Percentiles rank a stretch among this genome's conserved stretches.
These are phyloP conservation scores for Natrix natrix DNA, from an alignment of 2,797 vertebrate species.

Conservation along the genomic window DNA sequence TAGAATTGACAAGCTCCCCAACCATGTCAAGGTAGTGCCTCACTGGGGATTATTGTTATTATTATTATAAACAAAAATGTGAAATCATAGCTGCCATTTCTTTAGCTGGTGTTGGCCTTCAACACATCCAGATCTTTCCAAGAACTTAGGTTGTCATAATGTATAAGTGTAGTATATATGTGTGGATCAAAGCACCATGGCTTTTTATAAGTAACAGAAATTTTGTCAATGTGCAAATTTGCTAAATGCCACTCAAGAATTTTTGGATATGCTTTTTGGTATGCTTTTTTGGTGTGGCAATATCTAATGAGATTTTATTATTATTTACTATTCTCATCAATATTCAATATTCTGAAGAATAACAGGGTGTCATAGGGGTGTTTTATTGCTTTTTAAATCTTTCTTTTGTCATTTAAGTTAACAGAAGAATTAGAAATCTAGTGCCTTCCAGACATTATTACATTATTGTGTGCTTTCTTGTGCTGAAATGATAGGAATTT, in stretches of 20 bases:
- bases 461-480: background rate
- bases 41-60: no score
- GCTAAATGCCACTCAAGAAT: background rate
- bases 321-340: background rate
- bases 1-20: no score
- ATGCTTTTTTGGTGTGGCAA: background rate
- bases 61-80: no score
- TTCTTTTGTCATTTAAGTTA: background rate
- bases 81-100: no score
- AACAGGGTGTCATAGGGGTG: background rate
- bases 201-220: background rate
- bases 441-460: background rate
- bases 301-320: background rate
- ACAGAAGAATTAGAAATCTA: background rate
- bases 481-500: background rate
- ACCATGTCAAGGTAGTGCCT: no score
- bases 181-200: background rate
- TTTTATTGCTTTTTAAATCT: background rate
- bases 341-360: background rate
- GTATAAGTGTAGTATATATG: background rate
- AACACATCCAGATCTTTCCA: no score
- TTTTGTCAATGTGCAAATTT: background rate
- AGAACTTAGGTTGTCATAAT: background rate
- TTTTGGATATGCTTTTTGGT: background rate
- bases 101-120: no score